A percentile compares a stretch with the other conserved stretches of the same genome.
Evolutionary conservation across 2,797 vertebrate genomes (phyloP).

Genomic region (Clamator glandarius): DNA sequence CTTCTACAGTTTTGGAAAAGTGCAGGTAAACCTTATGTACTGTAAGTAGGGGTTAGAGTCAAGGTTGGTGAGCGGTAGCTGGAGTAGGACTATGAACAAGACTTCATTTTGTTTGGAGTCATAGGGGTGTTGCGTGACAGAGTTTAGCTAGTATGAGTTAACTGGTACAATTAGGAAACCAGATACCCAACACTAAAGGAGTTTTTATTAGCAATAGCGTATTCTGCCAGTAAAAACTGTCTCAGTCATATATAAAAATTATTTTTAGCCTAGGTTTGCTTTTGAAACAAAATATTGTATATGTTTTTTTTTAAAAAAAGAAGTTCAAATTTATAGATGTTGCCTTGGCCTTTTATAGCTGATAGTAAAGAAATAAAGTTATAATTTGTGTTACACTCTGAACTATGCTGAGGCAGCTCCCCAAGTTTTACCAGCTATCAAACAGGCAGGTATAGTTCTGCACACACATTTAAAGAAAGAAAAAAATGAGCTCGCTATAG

Average conservation of each 20-base stretch:
- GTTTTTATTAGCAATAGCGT: background rate
- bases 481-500: background rate
- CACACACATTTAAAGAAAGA: background rate
- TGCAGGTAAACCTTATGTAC: background rate
- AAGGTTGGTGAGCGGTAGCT: background rate
- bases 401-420: background rate
- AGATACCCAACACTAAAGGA: background rate
- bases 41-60: background rate
- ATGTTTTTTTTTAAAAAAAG: background rate
- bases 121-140: background rate
- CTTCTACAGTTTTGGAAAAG: background rate
- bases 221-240: background rate
- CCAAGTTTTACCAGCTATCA: background rate
- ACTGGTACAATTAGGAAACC: background rate
- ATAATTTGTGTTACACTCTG: background rate
- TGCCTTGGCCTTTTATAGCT: background rate
- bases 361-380: background rate
- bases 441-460: rapidly evolving
- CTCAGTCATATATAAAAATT: background rate
- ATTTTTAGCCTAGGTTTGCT: background rate
- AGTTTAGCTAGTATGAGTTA: background rate
- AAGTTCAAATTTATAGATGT: background rate
- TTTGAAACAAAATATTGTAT: background rate
- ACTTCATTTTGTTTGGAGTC: background rate
- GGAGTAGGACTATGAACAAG: background rate